These are phyloP conservation scores for Aegotheles bennettii DNA, from an alignment of 2,113 vertebrate genomes.

Conservation along the genomic window DNA sequence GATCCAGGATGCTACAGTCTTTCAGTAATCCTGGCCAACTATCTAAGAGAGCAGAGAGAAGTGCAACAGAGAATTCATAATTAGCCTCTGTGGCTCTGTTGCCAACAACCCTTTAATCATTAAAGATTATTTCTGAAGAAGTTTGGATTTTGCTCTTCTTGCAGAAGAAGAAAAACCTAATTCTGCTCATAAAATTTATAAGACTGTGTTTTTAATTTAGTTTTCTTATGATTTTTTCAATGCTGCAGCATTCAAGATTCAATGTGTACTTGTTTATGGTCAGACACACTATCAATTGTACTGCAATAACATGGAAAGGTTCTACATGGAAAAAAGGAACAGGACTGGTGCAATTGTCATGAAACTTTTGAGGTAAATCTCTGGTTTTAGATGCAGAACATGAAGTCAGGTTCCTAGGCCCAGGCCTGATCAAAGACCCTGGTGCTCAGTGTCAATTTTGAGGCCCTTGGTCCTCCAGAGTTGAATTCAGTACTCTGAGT, in stretches of 20 bases:
- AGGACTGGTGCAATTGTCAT: neutral
- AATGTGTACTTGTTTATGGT: neutral
- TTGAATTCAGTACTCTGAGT: neutral
- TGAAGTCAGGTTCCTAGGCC: neutral
- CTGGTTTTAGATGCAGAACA: neutral
- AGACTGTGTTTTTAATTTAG: neutral
- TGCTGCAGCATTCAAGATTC: neutral
- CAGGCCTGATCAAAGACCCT: neutral
- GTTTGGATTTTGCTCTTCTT: neutral
- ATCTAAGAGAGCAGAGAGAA: neutral
- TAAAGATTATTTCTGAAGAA: neutral
- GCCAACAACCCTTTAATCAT: neutral
- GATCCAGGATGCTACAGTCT: neutral
- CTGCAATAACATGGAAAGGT: neutral
- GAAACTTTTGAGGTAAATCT: neutral
- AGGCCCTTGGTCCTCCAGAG: neutral
- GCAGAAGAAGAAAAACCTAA: neutral
- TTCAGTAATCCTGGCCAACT: neutral
- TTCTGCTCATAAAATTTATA: neutral
- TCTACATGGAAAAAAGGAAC: neutral
- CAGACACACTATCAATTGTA: neutral
- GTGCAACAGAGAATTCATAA: neutral
- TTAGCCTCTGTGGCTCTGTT: neutral
- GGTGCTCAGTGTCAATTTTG: neutral
- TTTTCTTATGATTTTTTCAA: neutral